Base-by-base conservation (phyloP, 2,888 invertebrate species). In the Entomobrya proxima region DNA sequence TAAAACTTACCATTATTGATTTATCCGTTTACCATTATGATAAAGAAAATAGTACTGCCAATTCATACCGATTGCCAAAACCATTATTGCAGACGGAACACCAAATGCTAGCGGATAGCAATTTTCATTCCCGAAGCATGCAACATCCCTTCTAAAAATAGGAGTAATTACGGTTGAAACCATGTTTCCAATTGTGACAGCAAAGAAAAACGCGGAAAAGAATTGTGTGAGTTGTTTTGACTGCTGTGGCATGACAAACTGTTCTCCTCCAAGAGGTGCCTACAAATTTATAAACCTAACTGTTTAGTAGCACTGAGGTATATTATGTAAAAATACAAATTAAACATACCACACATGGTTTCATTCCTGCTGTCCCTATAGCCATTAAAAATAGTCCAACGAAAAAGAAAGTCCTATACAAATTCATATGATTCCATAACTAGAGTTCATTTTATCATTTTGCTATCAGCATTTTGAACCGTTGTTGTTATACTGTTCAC, bases 191-290 rank as follows among this genome's bases (percentile, higher is more conserved):
- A 90, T 90, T 92, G 98, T 98, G 91, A 98, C 98, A 64, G 97
- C 93, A 91, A 98, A 97, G 92, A 98, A 98, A 92, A 98, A 98
- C 0, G 98, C 92, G 0, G 98, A 98, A 93, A 98, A 98, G 93
- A 97, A 98, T 86, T 94, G 94, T 21, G 95, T 95, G 86, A 98
- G 93, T 91, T 96, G 95, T 90, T 93, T 93, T 90, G 95, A 95
- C 92, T 98, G 96, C 89, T 96, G 95, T 0, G 96, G 96, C 61
- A 96, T 90, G 61, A 94, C 93, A 92, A 98, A 98, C 92, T 98
- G 98, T 91, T 98, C 98, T 0, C 98, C 98, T 0, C 98, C 98
- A 91, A 98, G 98, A 0, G 98, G 97, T 0, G 97, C 85, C 77
- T 77, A 27, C 11, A 40, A 15, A 40, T 7, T 40, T 40, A 40